phyloP scores from a whole-genome alignment of 1,140 invertebrate species.

The Anastrepha ludens region DNA sequence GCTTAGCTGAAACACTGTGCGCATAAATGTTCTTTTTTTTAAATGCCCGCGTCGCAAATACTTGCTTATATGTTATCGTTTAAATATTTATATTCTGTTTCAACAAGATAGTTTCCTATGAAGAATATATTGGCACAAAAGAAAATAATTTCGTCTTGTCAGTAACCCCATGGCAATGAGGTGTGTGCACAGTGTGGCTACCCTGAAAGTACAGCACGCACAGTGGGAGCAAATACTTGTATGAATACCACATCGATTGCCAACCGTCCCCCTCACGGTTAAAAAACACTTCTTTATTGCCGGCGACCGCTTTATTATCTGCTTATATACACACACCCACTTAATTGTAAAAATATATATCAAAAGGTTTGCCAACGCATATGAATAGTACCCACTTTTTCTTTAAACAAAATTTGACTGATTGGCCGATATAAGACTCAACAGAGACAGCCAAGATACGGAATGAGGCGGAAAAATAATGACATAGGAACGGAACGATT shows the following conservation, averaged over 20 bases:
- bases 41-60: too few species aligned
- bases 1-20: neutral
- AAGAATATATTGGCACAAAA: too few species aligned
- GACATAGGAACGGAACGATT: constrained; percentile 47
- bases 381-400: neutral
- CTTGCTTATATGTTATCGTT: too few species aligned
- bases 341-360: neutral
- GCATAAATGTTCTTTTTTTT: too few species aligned
- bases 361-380: neutral
- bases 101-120: too few species aligned
- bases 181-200: constrained; percentile 46
- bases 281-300: neutral
- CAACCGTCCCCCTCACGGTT: constrained; percentile 17
- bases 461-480: constrained; percentile 44
- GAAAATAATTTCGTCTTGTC: neutral
- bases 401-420: neutral
- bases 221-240: constrained; percentile 53
- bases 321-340: neutral
- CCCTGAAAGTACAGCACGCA: constrained; percentile 54
- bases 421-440: constrained; percentile 28
- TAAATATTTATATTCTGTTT: too few species aligned
- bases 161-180: neutral
- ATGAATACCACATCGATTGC: constrained; percentile 13
- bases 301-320: neutral
- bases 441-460: constrained; percentile 11